Evolutionary conservation across 1,140 invertebrate genomes (phyloP), one percentile per base, ranked within the genome.

Genomic region (Pseudobourletiella spinata): DNA sequence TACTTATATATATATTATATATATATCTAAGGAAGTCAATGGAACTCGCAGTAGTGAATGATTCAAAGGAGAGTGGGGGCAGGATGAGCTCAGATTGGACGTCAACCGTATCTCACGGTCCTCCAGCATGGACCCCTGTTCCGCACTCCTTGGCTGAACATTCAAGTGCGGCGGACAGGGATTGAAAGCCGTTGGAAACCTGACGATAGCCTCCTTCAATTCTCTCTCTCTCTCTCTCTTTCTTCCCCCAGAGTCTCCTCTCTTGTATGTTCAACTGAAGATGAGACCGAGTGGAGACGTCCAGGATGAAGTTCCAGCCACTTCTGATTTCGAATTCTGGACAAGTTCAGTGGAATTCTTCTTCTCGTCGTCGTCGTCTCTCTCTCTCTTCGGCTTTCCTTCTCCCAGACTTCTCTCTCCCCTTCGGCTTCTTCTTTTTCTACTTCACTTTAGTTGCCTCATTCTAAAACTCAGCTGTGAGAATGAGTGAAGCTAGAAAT

Each of bases 321-420:
- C 46, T 26, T 30, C 58, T 60, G 58, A 60, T 60, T 60, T 60
- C 15, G 48, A 60, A 60, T 60, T 60, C 58, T 30, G 50, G 28
- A 52, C 58, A 52, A 60, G 58, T 52, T 50, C 43, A 35, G 24
- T 51, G 44, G 50, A 52, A 51, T 60, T 60, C 52, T 44, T 28
- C 46, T 29, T 14, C 43, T 46, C 43, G 43, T 46, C 43, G n/a
- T 46, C 35, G 35, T 39, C 35, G 8, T 39, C 35, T 8, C 35
- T 39, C 35, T 11, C 35, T 11, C 35, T 39, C 8, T 39, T 39
- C 35, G 8, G n/a, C 35, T 39, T 11, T n/a, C 46, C 20, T 57
- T 43, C 56, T 57, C 26, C 46, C 8, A 57, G 22, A 2, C 39
- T 43, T 28, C 30, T 24, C 29, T 59, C 44, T 48, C 15, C 30